Base-by-base conservation (phyloP, 2,113 vertebrate species). In the Lepisosteus oculatus region DNA sequence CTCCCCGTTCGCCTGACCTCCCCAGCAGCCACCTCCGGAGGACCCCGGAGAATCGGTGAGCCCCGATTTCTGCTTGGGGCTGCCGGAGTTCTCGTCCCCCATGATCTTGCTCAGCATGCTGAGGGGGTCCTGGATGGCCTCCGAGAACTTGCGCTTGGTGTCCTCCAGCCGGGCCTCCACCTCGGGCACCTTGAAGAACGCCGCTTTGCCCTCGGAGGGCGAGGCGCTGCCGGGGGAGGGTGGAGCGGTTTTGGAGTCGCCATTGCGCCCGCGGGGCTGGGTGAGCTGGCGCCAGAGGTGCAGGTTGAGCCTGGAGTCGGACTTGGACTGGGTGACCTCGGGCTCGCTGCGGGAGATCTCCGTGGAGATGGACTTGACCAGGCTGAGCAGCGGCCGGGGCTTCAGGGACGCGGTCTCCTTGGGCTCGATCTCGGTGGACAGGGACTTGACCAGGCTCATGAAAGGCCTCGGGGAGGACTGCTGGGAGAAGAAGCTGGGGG, bases 31-130 rank as follows among this genome's bases (percentile, higher is more conserved):
- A 8, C 77, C 29, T 29, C 29, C 73, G 74, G 78, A 85, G 61
- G 61, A 74, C 44, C 68, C 63, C 0, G 78, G 68, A 42, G 79
- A 75, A 71, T 83, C 80, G 6, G 43, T 70, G 6, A 78, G 81
- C 54, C 83, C 81, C 13, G 8, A 84, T 82, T 14, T 75, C 55
- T 84, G 85, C 72, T 85, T 87, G 42, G 85, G 61, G 3, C 0
- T 64, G 15, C 81, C 67, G 17, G 73, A 47, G 8, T 81, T 88
- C 55, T 96, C 95, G 51, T 96, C 95, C 3, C 89, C 87, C 84
- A 92, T 94, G 45, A 96, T 94, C 75, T 93, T 95, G 69, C 90
- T 95, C 51, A 96, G 92, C 82, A 95, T 90, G 76, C 78, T 93
- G 71, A 94, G 67, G 72, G 90, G 90, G 85, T 97, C 88, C 80